Evolutionary conservation across 2,888 invertebrate species (phyloP).

Genomic region (Eupeodes latifasciatus): DNA sequence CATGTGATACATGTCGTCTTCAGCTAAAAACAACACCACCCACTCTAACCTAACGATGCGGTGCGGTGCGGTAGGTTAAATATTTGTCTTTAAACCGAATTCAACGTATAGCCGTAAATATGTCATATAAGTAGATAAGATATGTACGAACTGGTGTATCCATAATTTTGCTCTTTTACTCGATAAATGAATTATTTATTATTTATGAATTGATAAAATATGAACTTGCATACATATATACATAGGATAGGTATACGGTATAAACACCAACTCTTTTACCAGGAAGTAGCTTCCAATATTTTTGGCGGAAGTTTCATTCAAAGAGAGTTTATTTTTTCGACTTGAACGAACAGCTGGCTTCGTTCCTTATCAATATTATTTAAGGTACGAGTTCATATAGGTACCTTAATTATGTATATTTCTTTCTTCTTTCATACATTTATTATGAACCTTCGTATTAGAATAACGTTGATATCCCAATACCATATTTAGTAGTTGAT

Average conservation of each 20-base stretch:
- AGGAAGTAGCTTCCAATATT: slow-evolving; percentile 10
- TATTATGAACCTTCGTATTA: slow-evolving; percentile 7
- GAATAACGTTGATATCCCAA: slow-evolving; percentile 1
- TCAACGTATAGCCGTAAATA: not conserved
- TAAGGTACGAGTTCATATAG: not conserved
- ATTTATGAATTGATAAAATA: not conserved
- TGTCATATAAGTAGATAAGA: not conserved
- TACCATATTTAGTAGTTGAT: not conserved
- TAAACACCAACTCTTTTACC: not conserved
- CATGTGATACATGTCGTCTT: not conserved
- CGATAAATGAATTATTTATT: not conserved
- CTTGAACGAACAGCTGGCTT: slow-evolving; percentile 6
- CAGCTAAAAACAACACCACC: not conserved
- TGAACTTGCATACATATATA: too few relatives aligned
- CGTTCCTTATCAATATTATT: not conserved
- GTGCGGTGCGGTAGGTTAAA: not conserved
- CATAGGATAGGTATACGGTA: not conserved
- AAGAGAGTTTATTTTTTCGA: not conserved
- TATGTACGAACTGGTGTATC: too few relatives aligned
- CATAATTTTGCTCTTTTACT: not conserved
- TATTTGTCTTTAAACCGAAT: not conserved
- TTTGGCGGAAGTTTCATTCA: slow-evolving; percentile 14
- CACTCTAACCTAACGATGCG: too few relatives aligned
- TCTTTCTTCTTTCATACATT: not conserved
- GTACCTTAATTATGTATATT: not conserved